These are phyloP conservation scores for Microcebus murinus DNA, from an alignment of 2,113 vertebrate genomes.

Conservation along the genomic window DNA sequence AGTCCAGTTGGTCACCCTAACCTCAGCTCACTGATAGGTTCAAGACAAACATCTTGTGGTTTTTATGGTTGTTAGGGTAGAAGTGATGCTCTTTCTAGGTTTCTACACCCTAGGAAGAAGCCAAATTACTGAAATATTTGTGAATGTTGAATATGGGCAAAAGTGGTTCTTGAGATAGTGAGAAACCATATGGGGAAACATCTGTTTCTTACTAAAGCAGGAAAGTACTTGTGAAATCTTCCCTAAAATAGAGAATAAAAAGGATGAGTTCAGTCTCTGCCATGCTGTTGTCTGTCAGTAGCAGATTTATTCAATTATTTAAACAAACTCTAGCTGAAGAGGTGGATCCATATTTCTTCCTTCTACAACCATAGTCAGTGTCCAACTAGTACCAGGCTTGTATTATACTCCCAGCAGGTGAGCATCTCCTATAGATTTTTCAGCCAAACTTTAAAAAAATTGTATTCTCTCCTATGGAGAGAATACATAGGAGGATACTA, in stretches of 20 bases:
- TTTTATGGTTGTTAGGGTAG: neutral
- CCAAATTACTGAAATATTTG: conserved; percentile 48
- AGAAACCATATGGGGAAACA: conserved; percentile 34
- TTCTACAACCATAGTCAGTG: neutral
- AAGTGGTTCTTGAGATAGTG: conserved; percentile 20
- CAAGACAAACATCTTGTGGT: neutral
- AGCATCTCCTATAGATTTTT: neutral
- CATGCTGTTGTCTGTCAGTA: neutral
- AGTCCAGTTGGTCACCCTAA: neutral
- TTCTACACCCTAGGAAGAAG: neutral
- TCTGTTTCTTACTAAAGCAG: conserved; percentile 38
- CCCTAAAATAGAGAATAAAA: conserved; percentile 11
- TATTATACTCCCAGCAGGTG: neutral
- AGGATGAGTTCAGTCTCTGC: neutral
- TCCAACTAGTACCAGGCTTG: neutral
- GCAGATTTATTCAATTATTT: neutral
- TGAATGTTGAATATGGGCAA: conserved; percentile 30
- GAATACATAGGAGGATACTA: no score
- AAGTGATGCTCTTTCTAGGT: neutral
- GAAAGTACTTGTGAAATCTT: neutral
- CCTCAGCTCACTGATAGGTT: neutral
- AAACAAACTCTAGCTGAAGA: neutral
- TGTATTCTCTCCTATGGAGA: neutral
- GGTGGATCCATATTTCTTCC: neutral
- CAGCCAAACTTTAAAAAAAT: neutral